These are phyloP conservation scores for Cryptotermes secundus DNA, from an alignment of 1,140 invertebrate species.

Conservation along the genomic window DNA sequence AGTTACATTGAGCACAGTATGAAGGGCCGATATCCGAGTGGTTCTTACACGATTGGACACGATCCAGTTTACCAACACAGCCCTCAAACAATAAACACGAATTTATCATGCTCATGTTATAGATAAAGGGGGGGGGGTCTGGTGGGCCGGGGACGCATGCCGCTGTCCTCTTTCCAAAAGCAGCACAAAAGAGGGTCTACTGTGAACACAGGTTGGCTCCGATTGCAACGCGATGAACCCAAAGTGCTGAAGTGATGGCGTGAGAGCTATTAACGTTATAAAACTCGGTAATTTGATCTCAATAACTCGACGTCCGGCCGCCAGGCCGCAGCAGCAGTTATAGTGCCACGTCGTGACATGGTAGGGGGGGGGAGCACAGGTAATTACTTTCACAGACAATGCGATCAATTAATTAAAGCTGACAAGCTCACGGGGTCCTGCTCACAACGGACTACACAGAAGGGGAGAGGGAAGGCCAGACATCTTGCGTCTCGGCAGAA, in stretches of 20 bases:
- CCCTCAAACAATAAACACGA: too few relatives aligned
- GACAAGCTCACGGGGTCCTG: constrained; percentile 2
- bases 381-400: constrained; percentile 34
- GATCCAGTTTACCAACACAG: too few relatives aligned
- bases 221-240: neutral
- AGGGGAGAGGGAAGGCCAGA: neutral
- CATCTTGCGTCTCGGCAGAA: neutral
- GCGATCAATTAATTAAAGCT: constrained; percentile 34
- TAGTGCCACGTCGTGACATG: constrained; percentile 14
- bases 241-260: neutral
- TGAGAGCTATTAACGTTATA: neutral
- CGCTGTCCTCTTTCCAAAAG: neutral
- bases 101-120: too few relatives aligned
- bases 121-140: too few relatives aligned
- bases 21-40: too few relatives aligned
- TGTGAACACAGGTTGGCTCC: neutral
- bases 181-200: too few relatives aligned
- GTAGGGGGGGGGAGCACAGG: constrained; percentile 11
- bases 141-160: too few relatives aligned
- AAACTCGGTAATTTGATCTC: constrained; percentile 8
- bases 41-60: too few relatives aligned
- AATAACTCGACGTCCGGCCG: neutral
- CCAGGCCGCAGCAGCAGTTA: neutral
- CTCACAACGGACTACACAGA: too few relatives aligned
- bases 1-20: too few relatives aligned